Conservation (phyloP, 2,797 vertebrate genomes). For the Platalea minor region DNA sequence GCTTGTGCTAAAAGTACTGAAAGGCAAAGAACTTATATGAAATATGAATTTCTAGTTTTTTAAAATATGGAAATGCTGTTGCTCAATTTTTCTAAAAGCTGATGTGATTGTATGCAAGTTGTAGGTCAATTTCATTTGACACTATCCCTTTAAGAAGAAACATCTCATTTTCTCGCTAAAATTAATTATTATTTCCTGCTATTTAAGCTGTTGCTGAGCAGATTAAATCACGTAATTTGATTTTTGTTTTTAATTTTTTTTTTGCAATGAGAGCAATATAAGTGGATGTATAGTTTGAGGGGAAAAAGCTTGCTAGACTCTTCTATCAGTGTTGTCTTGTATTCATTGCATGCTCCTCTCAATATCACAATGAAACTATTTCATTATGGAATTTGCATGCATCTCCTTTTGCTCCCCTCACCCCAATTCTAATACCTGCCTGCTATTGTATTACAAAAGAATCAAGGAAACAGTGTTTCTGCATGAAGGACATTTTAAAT, state of each 20-base stretch:
- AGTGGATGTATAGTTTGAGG: background rate
- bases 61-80: background rate
- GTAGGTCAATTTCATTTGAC: background rate
- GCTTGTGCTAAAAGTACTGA: background rate
- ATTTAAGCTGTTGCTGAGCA: background rate
- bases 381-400: conserved; percentile 76
- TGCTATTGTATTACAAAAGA: conserved; percentile 78
- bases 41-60: background rate
- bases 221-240: background rate
- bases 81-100: background rate
- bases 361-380: conserved; percentile 63
- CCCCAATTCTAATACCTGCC: conserved; percentile 81
- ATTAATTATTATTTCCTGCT: background rate
- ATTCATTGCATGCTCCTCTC: conserved; percentile 73
- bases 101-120: background rate
- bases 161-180: background rate
- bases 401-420: conserved; percentile 45
- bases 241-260: background rate
- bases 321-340: conserved; percentile 62
- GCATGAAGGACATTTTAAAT: conserved; percentile 79
- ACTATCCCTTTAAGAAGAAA: background rate
- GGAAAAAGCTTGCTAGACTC: background rate
- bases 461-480: conserved; percentile 67
- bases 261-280: background rate
- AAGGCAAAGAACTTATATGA: background rate